Conservation (phyloP, 2,797 vertebrate species). For the Clarias platycephalus region DNA sequence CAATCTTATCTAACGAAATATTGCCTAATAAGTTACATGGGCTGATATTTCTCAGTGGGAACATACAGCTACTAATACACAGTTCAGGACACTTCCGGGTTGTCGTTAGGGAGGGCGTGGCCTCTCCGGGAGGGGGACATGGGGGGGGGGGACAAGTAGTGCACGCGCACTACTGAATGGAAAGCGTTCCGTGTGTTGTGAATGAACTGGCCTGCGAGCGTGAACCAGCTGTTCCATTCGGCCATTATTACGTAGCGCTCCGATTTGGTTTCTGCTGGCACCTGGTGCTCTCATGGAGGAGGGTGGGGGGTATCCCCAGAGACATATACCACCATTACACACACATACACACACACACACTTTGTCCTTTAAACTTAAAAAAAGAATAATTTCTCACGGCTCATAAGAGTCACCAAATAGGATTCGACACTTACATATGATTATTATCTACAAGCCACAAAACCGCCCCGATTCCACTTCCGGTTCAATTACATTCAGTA, state of each 20-base stretch:
- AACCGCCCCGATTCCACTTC: background rate
- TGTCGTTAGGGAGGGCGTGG: constrained; percentile 14
- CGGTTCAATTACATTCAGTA: background rate
- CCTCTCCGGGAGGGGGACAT: background rate
- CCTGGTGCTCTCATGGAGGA: constrained; percentile 53
- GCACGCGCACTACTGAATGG: constrained; percentile 47
- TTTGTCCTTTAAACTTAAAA: constrained; percentile 11
- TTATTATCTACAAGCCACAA: background rate
- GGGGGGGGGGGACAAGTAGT: background rate
- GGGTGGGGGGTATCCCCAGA: constrained; percentile 43
- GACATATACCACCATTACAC: constrained; percentile 30
- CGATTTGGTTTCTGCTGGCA: constrained; percentile 58
- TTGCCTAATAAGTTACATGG: background rate
- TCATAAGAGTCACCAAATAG: background rate
- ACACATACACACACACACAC: constrained; percentile 41
- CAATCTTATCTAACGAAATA: background rate
- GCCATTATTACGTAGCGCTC: constrained; percentile 53
- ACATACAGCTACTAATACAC: background rate
- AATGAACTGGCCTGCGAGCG: constrained; percentile 39
- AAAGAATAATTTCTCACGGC: background rate
- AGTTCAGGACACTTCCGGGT: constrained; percentile 33
- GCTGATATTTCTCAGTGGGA: background rate
- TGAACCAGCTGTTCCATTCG: constrained; percentile 56
- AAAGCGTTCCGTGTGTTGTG: constrained; percentile 48
- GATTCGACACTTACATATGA: background rate